Conservation (phyloP, 2,113 vertebrate species). For the Callaeas wilsoni region DNA sequence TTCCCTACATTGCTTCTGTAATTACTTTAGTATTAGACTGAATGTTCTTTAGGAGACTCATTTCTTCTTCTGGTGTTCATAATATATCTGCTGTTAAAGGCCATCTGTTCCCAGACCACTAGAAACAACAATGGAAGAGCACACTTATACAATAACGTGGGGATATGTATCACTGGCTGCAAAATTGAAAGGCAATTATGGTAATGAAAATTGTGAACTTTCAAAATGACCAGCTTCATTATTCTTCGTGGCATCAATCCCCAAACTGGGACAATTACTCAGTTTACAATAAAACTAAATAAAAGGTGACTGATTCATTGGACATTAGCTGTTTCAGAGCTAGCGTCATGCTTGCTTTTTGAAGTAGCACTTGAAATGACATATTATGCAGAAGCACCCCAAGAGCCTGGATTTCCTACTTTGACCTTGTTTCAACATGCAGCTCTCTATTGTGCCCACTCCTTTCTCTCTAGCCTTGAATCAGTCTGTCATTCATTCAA, state of each 20-base stretch:
- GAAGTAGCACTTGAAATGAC: neutral
- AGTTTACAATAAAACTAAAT: conserved; percentile 37
- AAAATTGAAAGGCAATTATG: conserved; percentile 35
- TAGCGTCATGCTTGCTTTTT: neutral
- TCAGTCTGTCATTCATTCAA: neutral
- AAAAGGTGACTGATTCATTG: conserved; percentile 18
- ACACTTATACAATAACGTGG: neutral
- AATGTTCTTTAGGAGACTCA: conserved; percentile 16
- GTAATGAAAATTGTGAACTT: conserved; percentile 49
- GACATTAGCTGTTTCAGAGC: neutral
- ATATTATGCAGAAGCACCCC: neutral
- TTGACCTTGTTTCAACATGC: neutral
- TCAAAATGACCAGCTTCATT: conserved; percentile 32
- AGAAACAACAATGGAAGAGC: conserved; percentile 38
- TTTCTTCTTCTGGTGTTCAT: conserved; percentile 33
- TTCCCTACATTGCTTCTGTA: neutral
- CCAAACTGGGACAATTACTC: conserved; percentile 14
- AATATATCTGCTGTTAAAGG: conserved; percentile 31
- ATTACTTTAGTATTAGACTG: conserved; percentile 27
- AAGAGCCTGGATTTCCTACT: neutral
- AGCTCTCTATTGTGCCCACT: neutral
- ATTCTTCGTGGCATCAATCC: neutral
- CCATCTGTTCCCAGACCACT: conserved; percentile 33
- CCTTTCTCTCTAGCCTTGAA: neutral
- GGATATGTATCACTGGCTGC: conserved; percentile 22